These are phyloP conservation scores for Dioctria rufipes DNA, from an alignment of 2,888 invertebrate genomes.

Conservation along the genomic window DNA sequence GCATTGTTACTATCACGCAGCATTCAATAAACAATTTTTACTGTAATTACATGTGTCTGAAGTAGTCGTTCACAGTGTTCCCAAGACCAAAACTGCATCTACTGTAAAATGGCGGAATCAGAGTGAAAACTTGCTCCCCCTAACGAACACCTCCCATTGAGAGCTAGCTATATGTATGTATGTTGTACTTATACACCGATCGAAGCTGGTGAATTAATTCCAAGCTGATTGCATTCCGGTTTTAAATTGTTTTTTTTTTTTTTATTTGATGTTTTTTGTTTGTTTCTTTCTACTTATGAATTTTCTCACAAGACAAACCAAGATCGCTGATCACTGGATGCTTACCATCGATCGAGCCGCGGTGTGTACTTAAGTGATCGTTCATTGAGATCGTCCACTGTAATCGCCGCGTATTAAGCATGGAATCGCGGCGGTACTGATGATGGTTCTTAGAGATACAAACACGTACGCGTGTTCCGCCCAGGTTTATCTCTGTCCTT, in stretches of 20 bases:
- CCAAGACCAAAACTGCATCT: background rate
- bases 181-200: background rate
- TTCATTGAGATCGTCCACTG: constrained; percentile 44
- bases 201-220: constrained; percentile 44
- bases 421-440: background rate
- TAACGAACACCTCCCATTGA: constrained; percentile 42
- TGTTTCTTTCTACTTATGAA: constrained; percentile 8
- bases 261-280: background rate
- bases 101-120: constrained; percentile 40
- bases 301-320: constrained; percentile 37
- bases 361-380: constrained; percentile 37
- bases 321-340: constrained; percentile 39
- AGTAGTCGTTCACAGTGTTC: constrained; percentile 13
- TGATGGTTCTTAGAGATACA: constrained; percentile 43
- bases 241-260: constrained; percentile 4
- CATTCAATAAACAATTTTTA: constrained; percentile 45
- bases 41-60: constrained; percentile 36
- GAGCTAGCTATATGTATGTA: too few relatives aligned
- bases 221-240: constrained; percentile 51
- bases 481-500: background rate
- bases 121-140: constrained; percentile 29
- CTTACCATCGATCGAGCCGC: constrained; percentile 25
- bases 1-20: background rate
- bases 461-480: constrained; percentile 44
- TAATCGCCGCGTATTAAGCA: constrained; percentile 36